A percentile compares a stretch with the other conserved stretches of the same genome.
phyloP scores from a whole-genome alignment of 2,113 vertebrate genomes.

The Ginglymostoma cirratum region DNA sequence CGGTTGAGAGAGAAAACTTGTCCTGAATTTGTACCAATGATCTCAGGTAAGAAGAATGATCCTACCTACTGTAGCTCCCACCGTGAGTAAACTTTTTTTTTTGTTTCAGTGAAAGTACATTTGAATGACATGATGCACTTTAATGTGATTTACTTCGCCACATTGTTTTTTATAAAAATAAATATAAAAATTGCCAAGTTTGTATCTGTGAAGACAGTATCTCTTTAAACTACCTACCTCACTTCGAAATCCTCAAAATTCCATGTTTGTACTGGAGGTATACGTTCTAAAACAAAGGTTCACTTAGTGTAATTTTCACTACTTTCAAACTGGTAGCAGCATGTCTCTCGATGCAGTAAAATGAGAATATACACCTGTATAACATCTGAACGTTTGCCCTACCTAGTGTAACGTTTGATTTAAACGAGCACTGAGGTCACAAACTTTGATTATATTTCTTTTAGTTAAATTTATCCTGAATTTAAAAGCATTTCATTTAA shows the following conservation, averaged over 20 bases:
- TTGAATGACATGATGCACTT: background rate
- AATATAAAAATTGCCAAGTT: background rate
- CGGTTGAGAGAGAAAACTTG: background rate
- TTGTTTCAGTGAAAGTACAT: background rate
- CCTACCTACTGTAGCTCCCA: background rate
- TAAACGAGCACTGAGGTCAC: background rate
- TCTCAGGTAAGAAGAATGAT: background rate
- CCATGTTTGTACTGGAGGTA: background rate
- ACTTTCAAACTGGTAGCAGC: background rate
- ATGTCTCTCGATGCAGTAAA: background rate
- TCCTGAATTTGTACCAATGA: background rate
- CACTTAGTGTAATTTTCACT: background rate
- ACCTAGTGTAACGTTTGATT: background rate
- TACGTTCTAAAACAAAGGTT: background rate
- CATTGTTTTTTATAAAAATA: background rate
- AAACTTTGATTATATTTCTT: background rate
- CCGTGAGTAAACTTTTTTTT: background rate
- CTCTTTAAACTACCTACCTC: background rate
- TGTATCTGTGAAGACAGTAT: background rate
- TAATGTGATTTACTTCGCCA: background rate
- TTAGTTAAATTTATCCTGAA: background rate
- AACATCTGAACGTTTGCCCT: background rate
- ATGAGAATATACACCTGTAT: background rate
- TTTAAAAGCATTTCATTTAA: background rate
- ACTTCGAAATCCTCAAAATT: background rate